Base-by-base conservation (phyloP, 2,113 vertebrate species). In the Urocitellus parryii region DNA sequence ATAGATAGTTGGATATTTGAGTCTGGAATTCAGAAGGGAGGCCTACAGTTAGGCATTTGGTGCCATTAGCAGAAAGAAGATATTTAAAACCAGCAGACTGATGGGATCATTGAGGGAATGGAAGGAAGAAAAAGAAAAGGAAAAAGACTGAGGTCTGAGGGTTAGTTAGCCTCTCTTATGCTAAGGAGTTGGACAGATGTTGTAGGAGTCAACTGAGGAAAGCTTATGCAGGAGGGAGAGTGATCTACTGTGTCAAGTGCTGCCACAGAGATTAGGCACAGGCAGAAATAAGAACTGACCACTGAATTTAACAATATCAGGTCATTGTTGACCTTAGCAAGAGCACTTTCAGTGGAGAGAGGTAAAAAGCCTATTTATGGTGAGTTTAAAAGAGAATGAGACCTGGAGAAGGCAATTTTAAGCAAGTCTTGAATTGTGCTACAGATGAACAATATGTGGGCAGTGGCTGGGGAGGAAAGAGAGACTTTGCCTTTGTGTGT, bases 401-500 rank as follows among this genome's bases (percentile, higher is more conserved):
- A 61, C 45, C 39, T 39, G 7, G n/a, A 89, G 51, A 80, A 11
- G 73, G 34, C 37, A 95, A 77, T 18, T 29, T 20, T 11, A 32
- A 22, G 65, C 29, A 77, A 67, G 51, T 73, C 45, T 56, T 88
- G 78, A 96, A 78, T 78, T 81, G 80, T 81, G 25, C 70, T 72
- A 34, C 65, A 74, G 77, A 92, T 39, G 27, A 72, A 70, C 18
- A 91, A 22, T 8, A n/a, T 10, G 6, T 58, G 61, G 53, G n/a
- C 29, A 58, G 34, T 58, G 74, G 74, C 68, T 48, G 22, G 61
- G 11, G 61, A 84, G 16, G n/a, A 42, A 77, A 89, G 74, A 70
- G 27, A 72, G 58, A 32, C 78, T 93, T 91, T 96, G 77, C 8
- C 74, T 94, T 74, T 83, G 56, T 92, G 63, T 82, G 79, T 51